Base-by-base conservation (phyloP, 2,888 invertebrate genomes). In the Morpho achilles region DNA sequence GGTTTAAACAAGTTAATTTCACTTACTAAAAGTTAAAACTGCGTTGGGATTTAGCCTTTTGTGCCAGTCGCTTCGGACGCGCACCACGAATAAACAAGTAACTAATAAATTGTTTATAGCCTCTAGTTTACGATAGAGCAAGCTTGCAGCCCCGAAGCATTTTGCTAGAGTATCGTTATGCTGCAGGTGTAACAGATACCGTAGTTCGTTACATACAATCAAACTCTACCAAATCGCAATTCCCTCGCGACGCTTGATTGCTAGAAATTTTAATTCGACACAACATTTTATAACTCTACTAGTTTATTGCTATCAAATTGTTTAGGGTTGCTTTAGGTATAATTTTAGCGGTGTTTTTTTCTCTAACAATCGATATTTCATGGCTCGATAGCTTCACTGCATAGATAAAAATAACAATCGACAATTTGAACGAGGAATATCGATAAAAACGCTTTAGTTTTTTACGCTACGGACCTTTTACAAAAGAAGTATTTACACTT, bases 181-280 rank as follows among this genome's bases (percentile, higher is more conserved):
- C 60, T 51, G 47, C 60, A 64, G 43, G 68, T 72, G 75, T 74
- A 69, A 67, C 65, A 72, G 74, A 68, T 71, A 71, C 75, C 72
- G 75, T 78, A 74, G 70, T 79, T 80, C 67, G 58, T 59, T 69
- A 64, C 74, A 72, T 76, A 75, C 75, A 77, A 77, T 76, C 71
- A 72, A 69, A 69, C 68, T 67, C 67, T 67, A 72, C 60, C 67
- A 61, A 45, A 69, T 68, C 68, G 67, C 64, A 57, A 62, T 42
- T 72, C 73, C 75, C 73, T 50, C 55, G 74, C 62, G 74, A 62
- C 62, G 56, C 66, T 66, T 65, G 66, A 70, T 69, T 66, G 65
- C 64, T 66, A 64, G 67, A 71, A 69, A 69, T 71, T 72, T 71
- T 69, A 70, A 72, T 73, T 69, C 69, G 62, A 64, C 65, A 59